phyloP scores from a whole-genome alignment of 2,888 invertebrate genomes.

The Macrosoma leucophasiata region DNA sequence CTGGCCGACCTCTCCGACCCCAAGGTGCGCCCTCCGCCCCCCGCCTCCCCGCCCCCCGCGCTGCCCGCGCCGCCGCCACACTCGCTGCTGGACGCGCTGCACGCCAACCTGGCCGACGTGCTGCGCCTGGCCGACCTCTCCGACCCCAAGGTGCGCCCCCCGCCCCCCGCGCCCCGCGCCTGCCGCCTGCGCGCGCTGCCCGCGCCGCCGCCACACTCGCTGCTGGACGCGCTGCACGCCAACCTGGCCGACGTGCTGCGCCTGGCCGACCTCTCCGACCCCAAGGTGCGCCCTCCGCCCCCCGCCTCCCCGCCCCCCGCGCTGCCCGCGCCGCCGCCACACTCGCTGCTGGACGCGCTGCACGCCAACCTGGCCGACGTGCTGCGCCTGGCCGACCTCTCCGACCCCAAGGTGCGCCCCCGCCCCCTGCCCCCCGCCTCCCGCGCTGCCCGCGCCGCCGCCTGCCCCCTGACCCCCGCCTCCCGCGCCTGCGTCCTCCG shows the following conservation, averaged over 20 bases:
- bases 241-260: slow-evolving; percentile 80
- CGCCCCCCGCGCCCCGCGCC: slow-evolving; percentile 81
- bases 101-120: slow-evolving; percentile 86
- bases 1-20: slow-evolving; percentile 86
- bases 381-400: slow-evolving; percentile 87
- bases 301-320: slow-evolving; percentile 77
- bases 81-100: slow-evolving; percentile 88
- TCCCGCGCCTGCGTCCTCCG: no score
- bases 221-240: slow-evolving; percentile 63
- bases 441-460: no score
- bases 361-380: slow-evolving; percentile 70
- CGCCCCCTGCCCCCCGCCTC: no score
- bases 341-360: slow-evolving; percentile 71
- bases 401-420: slow-evolving; percentile 76
- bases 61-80: slow-evolving; percentile 60
- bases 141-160: slow-evolving; percentile 75
- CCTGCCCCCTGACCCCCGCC: no score
- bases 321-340: slow-evolving; percentile 59
- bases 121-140: slow-evolving; percentile 83
- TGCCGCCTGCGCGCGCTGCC: slow-evolving; percentile 65
- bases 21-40: slow-evolving; percentile 84
- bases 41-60: slow-evolving; percentile 75
- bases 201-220: slow-evolving; percentile 66
- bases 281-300: slow-evolving; percentile 83
- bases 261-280: slow-evolving; percentile 86